Evolutionary conservation across 2,888 invertebrate species (phyloP), one percentile per base, ranked within the genome.

Genomic region (Thymelicus lineola): DNA sequence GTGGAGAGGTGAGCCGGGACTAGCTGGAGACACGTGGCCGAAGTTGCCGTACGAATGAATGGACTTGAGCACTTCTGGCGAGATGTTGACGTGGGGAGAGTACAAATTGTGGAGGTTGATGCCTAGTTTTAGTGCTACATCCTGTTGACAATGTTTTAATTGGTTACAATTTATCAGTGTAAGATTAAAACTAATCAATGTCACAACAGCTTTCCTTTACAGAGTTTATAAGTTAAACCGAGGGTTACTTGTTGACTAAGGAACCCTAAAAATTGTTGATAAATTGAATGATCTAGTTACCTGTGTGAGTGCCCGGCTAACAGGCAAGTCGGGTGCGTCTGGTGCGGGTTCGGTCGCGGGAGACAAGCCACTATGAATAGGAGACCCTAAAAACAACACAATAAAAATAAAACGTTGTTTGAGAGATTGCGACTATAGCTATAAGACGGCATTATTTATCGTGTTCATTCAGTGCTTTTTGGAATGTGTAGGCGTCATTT

Each of bases 1-100:
- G 80, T 96, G 96, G 60, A 96, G 89, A 0, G 96, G 96, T 0
- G 90, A 88, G 6, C 87, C 86, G 0, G 17, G 91, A 80, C 74
- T 82, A 79, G 79, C 86, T 5, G 86, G 88, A 2, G 85, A 85
- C 0, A 86, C 80, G 73, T 86, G 86, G 0, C 81, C 77, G 75
- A 79, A 85, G 82, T 80, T 91, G 79, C 82, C 87, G 82, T 78
- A 88, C 61, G 79, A 85, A 70, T 88, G 88, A 0, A 89, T 77
- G 60, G 74, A 84, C 78, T 77, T 89, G 58, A 84, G 77, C 10
- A 83, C 85, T 75, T 86, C 93, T 74, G 81, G 93, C 2, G 85
- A 93, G 73, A 86, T 79, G 78, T 85, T 86, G 0, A 83, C 77
- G 75, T 87, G 86, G 0, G 87, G 82, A 0, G 82, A 76, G 59